phyloP scores from a whole-genome alignment of 2,797 vertebrate genomes.

The Eupleurogrammus muticus region DNA sequence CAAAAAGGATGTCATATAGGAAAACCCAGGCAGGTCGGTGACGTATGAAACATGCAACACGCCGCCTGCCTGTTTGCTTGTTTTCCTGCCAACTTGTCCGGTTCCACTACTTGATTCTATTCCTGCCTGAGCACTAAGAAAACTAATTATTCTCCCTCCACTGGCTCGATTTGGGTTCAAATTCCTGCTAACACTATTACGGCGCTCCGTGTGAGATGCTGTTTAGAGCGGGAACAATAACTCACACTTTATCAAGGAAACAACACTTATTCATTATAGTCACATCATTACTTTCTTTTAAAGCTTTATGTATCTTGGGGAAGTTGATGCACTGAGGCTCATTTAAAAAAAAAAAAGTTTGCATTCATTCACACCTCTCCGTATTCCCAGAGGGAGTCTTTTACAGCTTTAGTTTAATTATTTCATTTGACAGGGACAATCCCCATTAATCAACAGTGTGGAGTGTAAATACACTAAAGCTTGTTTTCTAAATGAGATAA shows the following conservation, averaged over 20 bases:
- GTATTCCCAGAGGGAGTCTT: neutral
- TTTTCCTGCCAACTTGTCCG: neutral
- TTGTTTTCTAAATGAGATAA: constrained; percentile 20
- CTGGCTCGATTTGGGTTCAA: constrained; percentile 12
- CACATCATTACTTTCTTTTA: constrained; percentile 8
- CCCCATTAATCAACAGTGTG: constrained; percentile 14
- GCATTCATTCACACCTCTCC: constrained; percentile 16
- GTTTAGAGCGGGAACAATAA: constrained; percentile 24
- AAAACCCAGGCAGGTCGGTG: too few relatives aligned
- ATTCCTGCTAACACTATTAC: constrained; percentile 3
- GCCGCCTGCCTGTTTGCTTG: neutral
- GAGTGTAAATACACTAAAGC: constrained; percentile 17
- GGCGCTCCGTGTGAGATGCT: constrained; percentile 10
- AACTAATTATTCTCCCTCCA: neutral
- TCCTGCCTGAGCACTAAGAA: neutral
- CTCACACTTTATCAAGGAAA: constrained; percentile 20
- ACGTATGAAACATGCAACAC: too few relatives aligned
- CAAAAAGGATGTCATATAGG: too few relatives aligned
- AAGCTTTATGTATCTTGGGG: constrained; percentile 6
- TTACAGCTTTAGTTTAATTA: constrained; percentile 15
- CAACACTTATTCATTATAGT: constrained; percentile 20
- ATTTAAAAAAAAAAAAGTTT: too few relatives aligned
- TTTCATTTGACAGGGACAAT: constrained; percentile 11
- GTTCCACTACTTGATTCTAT: neutral
- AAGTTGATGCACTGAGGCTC: neutral